Evolutionary conservation across 92 coral and sea anemone species (phyloP).

Genomic region (Zoanthus sansibaricus): DNA sequence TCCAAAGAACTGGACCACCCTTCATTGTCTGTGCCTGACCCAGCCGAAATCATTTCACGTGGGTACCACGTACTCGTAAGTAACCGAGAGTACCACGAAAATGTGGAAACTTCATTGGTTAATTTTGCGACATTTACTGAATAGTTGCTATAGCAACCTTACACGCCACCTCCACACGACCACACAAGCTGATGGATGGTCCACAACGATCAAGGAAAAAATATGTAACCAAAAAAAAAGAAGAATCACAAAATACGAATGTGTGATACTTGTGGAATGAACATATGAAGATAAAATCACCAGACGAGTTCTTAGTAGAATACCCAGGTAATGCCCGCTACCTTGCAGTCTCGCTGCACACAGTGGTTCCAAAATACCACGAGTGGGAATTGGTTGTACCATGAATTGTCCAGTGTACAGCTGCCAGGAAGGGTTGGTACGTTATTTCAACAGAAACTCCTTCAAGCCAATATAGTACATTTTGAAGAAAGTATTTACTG

Average conservation of each 20-base stretch:
- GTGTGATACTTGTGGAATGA: no score
- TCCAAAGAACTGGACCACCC: constrained; percentile 75
- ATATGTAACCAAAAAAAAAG: no score
- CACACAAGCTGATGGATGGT: background rate
- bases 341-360: no score
- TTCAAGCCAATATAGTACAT: background rate
- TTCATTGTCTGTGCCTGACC: constrained; percentile 90
- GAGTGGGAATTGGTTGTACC: background rate
- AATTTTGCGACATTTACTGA: background rate
- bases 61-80: background rate
- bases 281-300: no score
- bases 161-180: background rate
- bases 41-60: constrained; percentile 71
- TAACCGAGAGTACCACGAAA: background rate
- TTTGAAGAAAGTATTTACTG: background rate
- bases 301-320: no score
- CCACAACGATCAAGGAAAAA: no score
- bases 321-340: no score
- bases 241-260: no score
- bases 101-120: background rate
- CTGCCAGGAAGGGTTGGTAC: background rate
- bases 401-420: background rate
- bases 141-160: background rate
- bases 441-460: background rate
- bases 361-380: background rate